Conservation (phyloP, 2,888 invertebrate species). For the Zelleria hepariella region DNA sequence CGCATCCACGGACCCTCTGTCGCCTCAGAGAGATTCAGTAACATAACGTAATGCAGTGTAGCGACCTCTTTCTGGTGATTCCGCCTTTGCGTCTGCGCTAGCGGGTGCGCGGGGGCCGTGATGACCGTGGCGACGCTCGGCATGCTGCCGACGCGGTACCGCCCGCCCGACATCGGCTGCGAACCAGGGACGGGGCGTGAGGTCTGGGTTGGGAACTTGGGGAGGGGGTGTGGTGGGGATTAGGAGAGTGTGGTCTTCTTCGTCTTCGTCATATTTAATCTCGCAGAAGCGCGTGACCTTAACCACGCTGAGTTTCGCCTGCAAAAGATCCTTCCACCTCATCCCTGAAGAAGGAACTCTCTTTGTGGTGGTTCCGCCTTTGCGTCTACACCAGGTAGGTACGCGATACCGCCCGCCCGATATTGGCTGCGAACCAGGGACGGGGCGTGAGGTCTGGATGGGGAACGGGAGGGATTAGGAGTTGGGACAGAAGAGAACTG, state of each 20-base stretch:
- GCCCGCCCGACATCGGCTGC: conserved; percentile 41
- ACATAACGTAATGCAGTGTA: neutral
- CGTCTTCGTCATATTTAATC: too few species aligned
- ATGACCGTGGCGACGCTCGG: conserved; percentile 37
- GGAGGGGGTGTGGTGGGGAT: neutral
- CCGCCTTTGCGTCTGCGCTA: conserved; percentile 27
- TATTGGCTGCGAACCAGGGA: conserved; percentile 19
- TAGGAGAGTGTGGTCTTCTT: too few species aligned
- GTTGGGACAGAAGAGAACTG: neutral
- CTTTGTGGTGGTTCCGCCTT: conserved; percentile 41
- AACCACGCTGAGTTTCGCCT: too few species aligned
- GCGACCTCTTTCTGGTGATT: conserved; percentile 49
- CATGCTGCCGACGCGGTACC: conserved; percentile 44
- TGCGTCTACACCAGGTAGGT: conserved; percentile 25
- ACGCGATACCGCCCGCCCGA: conserved; percentile 49
- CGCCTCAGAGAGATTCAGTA: neutral
- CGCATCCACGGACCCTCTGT: too few species aligned
- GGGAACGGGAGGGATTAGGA: neutral
- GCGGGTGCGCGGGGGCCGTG: conserved; percentile 22
- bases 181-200: neutral
- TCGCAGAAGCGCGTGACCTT: too few species aligned
- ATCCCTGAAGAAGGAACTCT: too few species aligned
- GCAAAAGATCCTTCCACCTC: too few species aligned
- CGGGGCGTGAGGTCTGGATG: too few species aligned
- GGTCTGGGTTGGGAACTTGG: too few species aligned